These are phyloP conservation scores for Aleiodes testaceus DNA, from an alignment of 2,888 invertebrate genomes.

Conservation along the genomic window DNA sequence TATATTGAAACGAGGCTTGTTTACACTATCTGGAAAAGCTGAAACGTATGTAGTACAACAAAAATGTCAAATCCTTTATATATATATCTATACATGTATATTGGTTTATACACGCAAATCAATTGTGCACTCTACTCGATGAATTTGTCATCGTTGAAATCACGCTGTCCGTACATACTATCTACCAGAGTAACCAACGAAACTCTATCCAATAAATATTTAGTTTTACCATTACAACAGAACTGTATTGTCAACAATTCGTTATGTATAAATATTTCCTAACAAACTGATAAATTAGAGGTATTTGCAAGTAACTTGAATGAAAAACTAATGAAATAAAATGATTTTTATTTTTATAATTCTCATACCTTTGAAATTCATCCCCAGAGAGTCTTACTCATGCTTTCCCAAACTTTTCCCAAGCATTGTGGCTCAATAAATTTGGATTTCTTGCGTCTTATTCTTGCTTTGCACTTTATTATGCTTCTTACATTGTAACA, in stretches of 20 bases:
- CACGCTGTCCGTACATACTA: constrained; percentile 34
- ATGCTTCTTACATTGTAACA: not conserved
- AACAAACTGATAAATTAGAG: not conserved
- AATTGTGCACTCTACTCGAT: constrained; percentile 54
- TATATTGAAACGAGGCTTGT: constrained; percentile 1
- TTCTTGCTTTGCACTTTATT: not conserved
- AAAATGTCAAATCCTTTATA: constrained; percentile 2
- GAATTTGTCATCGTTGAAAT: constrained; percentile 55
- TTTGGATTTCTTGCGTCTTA: not conserved
- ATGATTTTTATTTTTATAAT: not conserved
- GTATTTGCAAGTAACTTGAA: not conserved
- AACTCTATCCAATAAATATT: constrained; percentile 58
- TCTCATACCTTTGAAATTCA: not conserved
- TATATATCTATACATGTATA: constrained; percentile 24
- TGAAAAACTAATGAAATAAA: not conserved
- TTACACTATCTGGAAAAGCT: constrained; percentile 12
- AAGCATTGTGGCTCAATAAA: no score
- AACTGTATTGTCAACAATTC: constrained; percentile 7
- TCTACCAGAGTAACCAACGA: constrained; percentile 44
- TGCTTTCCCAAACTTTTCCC: not conserved
- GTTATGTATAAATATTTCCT: constrained; percentile 4
- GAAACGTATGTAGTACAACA: constrained; percentile 10
- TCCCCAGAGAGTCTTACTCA: not conserved
- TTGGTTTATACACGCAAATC: constrained; percentile 51
- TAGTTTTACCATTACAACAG: constrained; percentile 42